Evolutionary conservation across 2,113 vertebrate genomes (phyloP).

Genomic region (Setophaga kirtlandii): DNA sequence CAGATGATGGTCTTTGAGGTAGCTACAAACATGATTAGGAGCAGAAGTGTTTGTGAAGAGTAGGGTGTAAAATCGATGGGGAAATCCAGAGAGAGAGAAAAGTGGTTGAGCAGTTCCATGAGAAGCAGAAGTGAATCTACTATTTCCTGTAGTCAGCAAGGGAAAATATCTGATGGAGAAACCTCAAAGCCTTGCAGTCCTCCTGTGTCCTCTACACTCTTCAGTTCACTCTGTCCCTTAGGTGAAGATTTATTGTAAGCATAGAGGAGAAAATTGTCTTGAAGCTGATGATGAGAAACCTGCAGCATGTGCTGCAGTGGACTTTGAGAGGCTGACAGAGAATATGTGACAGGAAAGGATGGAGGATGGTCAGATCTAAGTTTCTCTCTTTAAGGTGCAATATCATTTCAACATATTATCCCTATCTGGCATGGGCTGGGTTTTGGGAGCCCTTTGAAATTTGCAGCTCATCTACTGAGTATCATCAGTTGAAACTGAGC

Average conservation of each 20-base stretch:
- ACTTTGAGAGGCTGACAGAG: not conserved
- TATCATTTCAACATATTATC: not conserved
- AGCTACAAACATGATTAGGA: not conserved
- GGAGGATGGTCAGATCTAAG: not conserved
- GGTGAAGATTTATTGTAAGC: not conserved
- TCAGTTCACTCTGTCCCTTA: not conserved
- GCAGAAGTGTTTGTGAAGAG: constrained; percentile 34
- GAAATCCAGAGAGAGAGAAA: not conserved
- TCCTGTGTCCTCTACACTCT: not conserved
- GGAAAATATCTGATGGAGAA: not conserved
- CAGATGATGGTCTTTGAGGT: not conserved
- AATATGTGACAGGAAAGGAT: not conserved
- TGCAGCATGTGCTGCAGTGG: accelerated
- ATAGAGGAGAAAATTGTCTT: not conserved
- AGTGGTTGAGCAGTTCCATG: not conserved
- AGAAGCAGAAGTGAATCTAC: constrained; percentile 65
- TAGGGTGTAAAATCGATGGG: not conserved
- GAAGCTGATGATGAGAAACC: not conserved
- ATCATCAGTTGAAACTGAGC: not conserved
- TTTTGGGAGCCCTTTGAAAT: not conserved
- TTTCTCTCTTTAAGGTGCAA: not conserved
- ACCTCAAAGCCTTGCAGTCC: not conserved
- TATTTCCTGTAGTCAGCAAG: constrained; percentile 19
- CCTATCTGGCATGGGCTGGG: not conserved
- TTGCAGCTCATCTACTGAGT: not conserved